Evolutionary conservation across 2,888 invertebrate genomes (phyloP), one percentile per base, ranked within the genome.

Genomic region (Ennomos erosarius): DNA sequence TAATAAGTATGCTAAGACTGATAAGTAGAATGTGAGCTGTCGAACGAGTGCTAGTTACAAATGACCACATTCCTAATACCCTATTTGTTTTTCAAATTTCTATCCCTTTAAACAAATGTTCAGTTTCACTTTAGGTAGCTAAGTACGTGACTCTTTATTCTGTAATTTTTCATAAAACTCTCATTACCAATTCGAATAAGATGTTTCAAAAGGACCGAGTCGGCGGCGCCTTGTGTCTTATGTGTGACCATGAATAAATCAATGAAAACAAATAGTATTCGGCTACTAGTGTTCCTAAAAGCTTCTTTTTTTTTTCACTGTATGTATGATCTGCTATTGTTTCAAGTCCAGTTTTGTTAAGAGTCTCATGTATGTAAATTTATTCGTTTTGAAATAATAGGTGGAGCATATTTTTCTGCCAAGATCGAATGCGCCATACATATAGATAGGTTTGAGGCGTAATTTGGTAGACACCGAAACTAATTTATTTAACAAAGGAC

Each of bases 381-480:
- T 91, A 91, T 90, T 88, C 92, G 69, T 46, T 67, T 69, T 61
- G 43, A 71, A 78, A 90, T 88, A 91, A 90, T 85, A 84, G 86
- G 88, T 87, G 82, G 91, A 90, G 90, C 90, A 91, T 89, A 90
- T 90, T 90, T 87, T 84, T 86, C 78, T 84, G 77, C 78, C 79
- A 78, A 85, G 85, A 85, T 85, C 83, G 81, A 81, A 78, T 85
- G 78, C 78, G 85, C 73, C 84, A 78, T 88, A 87, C 85, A 83
- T 89, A 86, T 86, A 89, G 86, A 90, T 89, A 90, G 87, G 86
- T 88, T 79, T 57, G 83, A 86, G 82, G 93, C 93, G 93, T 93
- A 93, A 93, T 92, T 91, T 93, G 92, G 93, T 93, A 93, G 93
- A 92, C 90, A 92, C 92, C 93, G 92, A 91, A 92, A 87, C 92